Conservation (phyloP, 2,797 vertebrate genomes). For the Siniperca undulata region DNA sequence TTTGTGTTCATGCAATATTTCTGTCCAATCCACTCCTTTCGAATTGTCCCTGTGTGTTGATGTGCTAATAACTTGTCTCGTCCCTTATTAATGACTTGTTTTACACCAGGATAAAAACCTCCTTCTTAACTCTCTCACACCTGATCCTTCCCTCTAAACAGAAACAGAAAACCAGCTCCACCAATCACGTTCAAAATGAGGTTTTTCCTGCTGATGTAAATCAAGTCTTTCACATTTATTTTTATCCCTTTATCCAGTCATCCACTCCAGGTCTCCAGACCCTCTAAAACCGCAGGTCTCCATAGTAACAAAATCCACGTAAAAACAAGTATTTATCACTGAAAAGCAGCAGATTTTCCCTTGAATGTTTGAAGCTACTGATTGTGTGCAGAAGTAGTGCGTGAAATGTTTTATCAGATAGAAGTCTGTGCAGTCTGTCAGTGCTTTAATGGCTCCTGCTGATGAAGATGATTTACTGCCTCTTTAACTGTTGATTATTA, state of each 20-base stretch:
- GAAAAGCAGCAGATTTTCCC: constrained; percentile 1
- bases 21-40: not conserved
- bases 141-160: not conserved
- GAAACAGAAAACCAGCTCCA: not conserved
- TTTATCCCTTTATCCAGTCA: constrained; percentile 18
- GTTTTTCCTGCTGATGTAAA: constrained; percentile 23
- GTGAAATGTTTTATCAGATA: not conserved
- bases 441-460: not conserved
- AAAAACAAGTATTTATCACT: not conserved
- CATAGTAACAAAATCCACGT: constrained; percentile 28
- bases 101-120: not conserved
- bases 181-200: not conserved
- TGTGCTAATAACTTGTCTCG: not conserved
- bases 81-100: constrained; percentile 6
- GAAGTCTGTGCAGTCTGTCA: not conserved
- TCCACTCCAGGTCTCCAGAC: not conserved
- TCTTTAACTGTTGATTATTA: not conserved
- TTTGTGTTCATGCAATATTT: not conserved
- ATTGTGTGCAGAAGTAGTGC: not conserved
- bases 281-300: constrained; percentile 13
- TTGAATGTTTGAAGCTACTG: not conserved
- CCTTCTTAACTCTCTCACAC: no score
- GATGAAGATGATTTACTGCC: not conserved
- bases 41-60: not conserved
- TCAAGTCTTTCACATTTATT: constrained; percentile 24